Conservation (phyloP, 2,888 invertebrate genomes). For the Drosophila aldrichi region DNA sequence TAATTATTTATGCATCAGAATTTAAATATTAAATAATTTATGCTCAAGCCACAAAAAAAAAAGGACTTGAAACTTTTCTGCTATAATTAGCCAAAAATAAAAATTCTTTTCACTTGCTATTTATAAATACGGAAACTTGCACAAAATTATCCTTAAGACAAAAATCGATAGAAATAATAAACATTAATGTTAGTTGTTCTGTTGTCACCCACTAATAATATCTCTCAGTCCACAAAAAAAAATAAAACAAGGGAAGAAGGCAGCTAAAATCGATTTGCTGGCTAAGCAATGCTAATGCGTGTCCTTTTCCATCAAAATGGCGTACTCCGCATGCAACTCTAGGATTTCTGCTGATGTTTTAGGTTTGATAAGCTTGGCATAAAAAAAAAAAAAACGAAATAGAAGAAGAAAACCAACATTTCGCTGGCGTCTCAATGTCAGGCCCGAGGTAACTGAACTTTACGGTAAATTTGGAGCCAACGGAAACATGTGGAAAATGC, state of each 20-base stretch:
- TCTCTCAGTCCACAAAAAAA: not conserved
- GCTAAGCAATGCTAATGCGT: constrained; percentile 39
- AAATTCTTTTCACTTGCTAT: not conserved
- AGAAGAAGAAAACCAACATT: constrained; percentile 20
- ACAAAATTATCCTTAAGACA: not conserved
- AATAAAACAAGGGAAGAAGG: not conserved
- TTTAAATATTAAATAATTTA: not conserved
- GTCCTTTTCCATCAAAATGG: constrained; percentile 48
- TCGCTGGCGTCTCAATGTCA: constrained; percentile 67
- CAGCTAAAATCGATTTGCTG: constrained; percentile 45
- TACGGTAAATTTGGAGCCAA: constrained; percentile 7
- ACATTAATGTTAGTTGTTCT: constrained; percentile 4
- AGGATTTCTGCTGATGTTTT: constrained; percentile 41
- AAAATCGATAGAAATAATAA: constrained; percentile 37
- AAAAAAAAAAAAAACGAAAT: constrained; percentile 9
- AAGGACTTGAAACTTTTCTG: not conserved
- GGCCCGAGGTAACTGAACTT: constrained; percentile 66
- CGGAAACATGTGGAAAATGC: constrained; percentile 54
- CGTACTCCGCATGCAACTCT: constrained; percentile 27
- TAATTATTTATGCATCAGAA: no score
- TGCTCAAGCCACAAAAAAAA: not conserved
- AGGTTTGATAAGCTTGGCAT: constrained; percentile 44
- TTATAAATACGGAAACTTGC: not conserved
- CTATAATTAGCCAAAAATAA: not conserved
- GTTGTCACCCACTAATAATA: constrained; percentile 17